Evolutionary conservation across 2,888 invertebrate genomes (phyloP), one percentile per base, ranked within the genome.

Genomic region (Mycogona germanica): DNA sequence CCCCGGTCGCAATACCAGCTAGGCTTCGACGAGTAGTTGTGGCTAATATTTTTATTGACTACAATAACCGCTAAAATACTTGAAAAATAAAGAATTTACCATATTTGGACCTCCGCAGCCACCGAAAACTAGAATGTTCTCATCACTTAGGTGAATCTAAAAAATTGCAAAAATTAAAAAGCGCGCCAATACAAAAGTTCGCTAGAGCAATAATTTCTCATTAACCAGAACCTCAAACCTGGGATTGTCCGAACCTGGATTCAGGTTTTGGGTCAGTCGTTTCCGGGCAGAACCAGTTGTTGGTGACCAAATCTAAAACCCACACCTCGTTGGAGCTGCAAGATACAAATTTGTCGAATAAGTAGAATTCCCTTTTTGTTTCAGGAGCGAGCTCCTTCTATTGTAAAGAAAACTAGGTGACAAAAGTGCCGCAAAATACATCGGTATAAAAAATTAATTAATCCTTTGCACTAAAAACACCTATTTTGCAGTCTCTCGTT

Each of bases 211-310:
- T 19, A 47, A 14, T 68, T 87, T 84, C 56, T 95, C 67, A 51
- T 77, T 75, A 53, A 28, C n/a, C 23, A 1, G 1, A 17, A 44
- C 21, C 1, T 46, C 29, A 14, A n/a, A 49, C 82, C 67, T 95
- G 87, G n/a, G 91, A 88, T 66, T 95, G 95, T 6, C 92, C 92
- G 73, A 93, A 93, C 59, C 96, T 75, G 26, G 87, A 80, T n/a
- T 78, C 75, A 2, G 91, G 91, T 61, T 79, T 80, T 0, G 77
- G 74, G 59, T 76, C 78, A 0, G 76, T 75, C 46, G 84, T 82
- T 42, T 76, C 73, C 63, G 84, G 85, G 65, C 82, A 81, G 61
- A 76, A 78, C 95, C 95, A 95, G 46, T 70, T 75, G 62, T 80
- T 78, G 45, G 78, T 78, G 12, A 77, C 76, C 60, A 95, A 75